These are phyloP conservation scores for Molothrus ater DNA, from an alignment of 2,797 vertebrate genomes.

Conservation along the genomic window DNA sequence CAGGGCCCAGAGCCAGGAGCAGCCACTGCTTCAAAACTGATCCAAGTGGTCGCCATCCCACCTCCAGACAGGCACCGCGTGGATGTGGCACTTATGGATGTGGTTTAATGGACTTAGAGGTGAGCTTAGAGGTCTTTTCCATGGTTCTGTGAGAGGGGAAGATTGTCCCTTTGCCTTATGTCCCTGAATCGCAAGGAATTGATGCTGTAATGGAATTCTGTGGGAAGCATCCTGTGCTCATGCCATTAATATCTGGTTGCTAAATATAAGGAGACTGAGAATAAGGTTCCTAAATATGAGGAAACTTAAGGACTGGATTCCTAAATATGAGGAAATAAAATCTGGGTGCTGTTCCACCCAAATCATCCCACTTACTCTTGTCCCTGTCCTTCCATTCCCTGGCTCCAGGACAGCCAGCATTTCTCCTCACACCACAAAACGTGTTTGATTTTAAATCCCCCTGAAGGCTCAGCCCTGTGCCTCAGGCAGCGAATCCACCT, in stretches of 20 bases:
- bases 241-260: background rate
- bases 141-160: background rate
- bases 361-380: background rate
- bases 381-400: background rate
- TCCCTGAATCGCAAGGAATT: background rate
- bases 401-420: background rate
- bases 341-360: rapidly evolving
- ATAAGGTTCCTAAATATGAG: background rate
- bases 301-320: background rate
- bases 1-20: background rate
- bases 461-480: background rate
- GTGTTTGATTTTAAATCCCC: background rate
- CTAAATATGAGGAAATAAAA: background rate
- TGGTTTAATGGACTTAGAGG: background rate
- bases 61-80: background rate
- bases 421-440: background rate
- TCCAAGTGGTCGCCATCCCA: background rate
- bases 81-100: background rate
- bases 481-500: background rate
- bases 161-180: background rate
- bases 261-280: background rate
- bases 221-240: background rate
- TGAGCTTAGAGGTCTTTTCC: background rate
- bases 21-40: background rate
- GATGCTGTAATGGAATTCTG: background rate